These are phyloP conservation scores for Arrhopalites spinosus DNA, from an alignment of 2,888 invertebrate species.

Conservation along the genomic window DNA sequence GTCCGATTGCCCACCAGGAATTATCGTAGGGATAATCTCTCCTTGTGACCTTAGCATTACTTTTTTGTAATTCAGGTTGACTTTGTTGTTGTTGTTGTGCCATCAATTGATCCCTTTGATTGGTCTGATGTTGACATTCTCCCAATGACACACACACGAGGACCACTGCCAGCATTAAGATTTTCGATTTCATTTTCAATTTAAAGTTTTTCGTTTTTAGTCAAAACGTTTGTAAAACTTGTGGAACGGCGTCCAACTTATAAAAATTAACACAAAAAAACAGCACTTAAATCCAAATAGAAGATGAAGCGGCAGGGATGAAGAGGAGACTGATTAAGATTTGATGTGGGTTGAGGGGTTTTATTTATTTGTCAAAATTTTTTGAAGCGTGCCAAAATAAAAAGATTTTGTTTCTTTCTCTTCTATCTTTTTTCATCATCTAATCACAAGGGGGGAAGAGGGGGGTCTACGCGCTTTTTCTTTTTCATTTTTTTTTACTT, in stretches of 20 bases:
- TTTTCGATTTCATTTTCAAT: conserved; percentile 35
- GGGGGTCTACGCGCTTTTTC: background rate
- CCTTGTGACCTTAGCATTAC: conserved; percentile 17
- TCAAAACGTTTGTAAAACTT: background rate
- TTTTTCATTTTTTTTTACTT: background rate
- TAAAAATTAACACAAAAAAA: background rate
- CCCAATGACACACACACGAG: conserved; percentile 16
- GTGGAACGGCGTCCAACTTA: background rate
- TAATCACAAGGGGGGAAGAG: background rate
- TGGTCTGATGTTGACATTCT: background rate
- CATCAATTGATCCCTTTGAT: conserved; percentile 14
- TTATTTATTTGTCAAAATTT: conserved; percentile 20
- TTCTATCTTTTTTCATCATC: conserved; percentile 6
- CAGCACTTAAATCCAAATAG: background rate
- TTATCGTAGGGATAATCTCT: conserved; percentile 37
- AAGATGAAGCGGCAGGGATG: conserved; percentile 1
- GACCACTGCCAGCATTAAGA: background rate
- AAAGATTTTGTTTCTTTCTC: background rate
- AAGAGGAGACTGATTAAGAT: conserved; percentile 23
- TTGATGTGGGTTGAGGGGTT: background rate
- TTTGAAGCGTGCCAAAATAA: conserved; percentile 22
- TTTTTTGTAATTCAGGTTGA: conserved; percentile 21
- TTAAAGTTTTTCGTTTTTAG: too few species aligned
- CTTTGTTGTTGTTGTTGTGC: conserved; percentile 8
- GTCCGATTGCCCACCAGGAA: conserved; percentile 39